Evolutionary conservation across 2,797 vertebrate genomes (phyloP).

Genomic region (Phaenicophaeus curvirostris): DNA sequence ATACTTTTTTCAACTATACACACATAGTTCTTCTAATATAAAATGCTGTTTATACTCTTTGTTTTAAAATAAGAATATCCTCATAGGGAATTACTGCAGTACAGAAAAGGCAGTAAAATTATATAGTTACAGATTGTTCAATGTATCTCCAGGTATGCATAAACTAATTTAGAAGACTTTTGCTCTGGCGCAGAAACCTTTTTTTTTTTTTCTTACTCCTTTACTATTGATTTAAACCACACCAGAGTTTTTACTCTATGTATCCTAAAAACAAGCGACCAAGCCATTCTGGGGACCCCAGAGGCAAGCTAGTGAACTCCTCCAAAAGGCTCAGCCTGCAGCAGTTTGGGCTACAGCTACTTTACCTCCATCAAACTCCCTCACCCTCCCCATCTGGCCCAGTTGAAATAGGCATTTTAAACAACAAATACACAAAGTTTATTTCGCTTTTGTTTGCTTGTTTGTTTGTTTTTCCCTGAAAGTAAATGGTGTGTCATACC

Average conservation of each 20-base stretch:
- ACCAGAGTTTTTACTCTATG: background rate
- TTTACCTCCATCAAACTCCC: background rate
- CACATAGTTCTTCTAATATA: background rate
- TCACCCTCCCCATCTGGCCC: background rate
- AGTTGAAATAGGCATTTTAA: background rate
- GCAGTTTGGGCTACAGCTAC: background rate
- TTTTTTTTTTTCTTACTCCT: background rate
- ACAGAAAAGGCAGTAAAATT: conserved; percentile 37
- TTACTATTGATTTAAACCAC: background rate
- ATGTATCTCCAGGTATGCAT: background rate
- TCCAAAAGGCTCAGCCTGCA: background rate
- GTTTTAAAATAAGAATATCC: conserved; percentile 6
- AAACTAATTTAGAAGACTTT: background rate
- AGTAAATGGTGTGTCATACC: background rate
- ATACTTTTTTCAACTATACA: background rate
- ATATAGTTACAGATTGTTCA: background rate
- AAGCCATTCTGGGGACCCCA: background rate
- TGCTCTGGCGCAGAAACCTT: background rate
- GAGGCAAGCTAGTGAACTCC: background rate
- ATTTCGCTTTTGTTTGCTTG: background rate
- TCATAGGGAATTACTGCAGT: background rate
- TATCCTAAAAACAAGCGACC: background rate
- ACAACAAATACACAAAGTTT: background rate
- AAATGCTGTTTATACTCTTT: background rate
- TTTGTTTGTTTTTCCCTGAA: background rate